These are phyloP conservation scores for Drosophila dunni DNA, from an alignment of 1,140 invertebrate genomes.

Conservation along the genomic window DNA sequence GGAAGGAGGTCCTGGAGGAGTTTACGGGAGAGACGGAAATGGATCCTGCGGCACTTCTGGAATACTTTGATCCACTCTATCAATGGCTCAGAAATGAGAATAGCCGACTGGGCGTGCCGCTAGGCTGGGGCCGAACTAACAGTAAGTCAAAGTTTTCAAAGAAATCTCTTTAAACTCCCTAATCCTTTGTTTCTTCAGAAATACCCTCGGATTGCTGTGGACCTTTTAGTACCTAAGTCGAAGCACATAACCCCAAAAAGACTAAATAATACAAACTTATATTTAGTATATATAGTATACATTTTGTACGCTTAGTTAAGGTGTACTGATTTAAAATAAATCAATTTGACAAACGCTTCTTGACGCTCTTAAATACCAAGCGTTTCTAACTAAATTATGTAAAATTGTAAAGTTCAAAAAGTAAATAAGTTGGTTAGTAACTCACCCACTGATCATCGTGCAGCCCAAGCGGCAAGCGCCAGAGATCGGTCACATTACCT, in stretches of 20 bases:
- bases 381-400: no score
- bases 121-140: constrained; percentile 72
- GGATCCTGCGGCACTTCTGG: constrained; percentile 80
- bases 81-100: constrained; percentile 84
- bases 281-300: not conserved
- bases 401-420: no score
- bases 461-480: no score
- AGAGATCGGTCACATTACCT: not conserved
- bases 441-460: no score
- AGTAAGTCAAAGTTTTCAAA: constrained; percentile 59
- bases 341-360: not conserved
- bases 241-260: not conserved
- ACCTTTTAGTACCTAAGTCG: constrained; percentile 59
- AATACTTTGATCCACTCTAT: constrained; percentile 84
- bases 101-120: constrained; percentile 62
- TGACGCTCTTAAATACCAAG: no score
- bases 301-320: not conserved
- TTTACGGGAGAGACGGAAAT: constrained; percentile 86
- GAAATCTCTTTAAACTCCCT: not conserved
- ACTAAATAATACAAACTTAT: not conserved
- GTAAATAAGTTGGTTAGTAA: no score
- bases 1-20: constrained; percentile 86
- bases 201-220: constrained; percentile 67
- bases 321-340: not conserved
- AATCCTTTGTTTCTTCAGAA: constrained; percentile 44